These are phyloP conservation scores for Bostrychus sinensis DNA, from an alignment of 2,113 vertebrate species.

Conservation along the genomic window DNA sequence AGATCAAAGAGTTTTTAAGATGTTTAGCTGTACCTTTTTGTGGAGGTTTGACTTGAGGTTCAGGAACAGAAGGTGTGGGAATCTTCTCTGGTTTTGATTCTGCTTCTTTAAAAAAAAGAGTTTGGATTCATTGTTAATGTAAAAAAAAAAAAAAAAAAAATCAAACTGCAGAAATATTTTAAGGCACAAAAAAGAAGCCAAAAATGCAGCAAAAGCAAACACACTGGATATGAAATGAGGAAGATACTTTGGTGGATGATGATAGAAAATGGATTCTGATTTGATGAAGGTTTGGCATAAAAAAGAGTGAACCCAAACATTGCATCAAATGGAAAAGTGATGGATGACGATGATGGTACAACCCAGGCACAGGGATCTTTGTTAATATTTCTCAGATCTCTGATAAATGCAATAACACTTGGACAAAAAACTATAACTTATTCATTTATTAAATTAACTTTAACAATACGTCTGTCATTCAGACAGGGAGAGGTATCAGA, in stretches of 20 bases:
- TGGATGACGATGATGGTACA: conserved; percentile 7
- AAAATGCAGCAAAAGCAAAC: background rate
- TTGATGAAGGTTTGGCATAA: background rate
- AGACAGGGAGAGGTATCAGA: too few relatives aligned
- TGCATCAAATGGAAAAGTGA: background rate
- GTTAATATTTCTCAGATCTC: background rate
- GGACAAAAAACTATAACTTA: too few relatives aligned
- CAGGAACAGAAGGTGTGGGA: conserved; percentile 2
- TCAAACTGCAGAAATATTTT: conserved; percentile 1
- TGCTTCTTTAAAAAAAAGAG: conserved; percentile 57
- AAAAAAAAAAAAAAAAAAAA: conserved; percentile 5
- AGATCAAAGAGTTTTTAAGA: background rate
- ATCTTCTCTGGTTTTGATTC: conserved; percentile 33
- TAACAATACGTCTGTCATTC: too few relatives aligned
- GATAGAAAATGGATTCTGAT: background rate
- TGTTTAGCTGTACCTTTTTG: conserved; percentile 58
- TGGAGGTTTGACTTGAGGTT: conserved; percentile 17
- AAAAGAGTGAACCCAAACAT: conserved; percentile 17
- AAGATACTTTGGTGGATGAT: background rate
- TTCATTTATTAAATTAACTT: too few relatives aligned
- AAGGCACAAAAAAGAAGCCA: conserved; percentile 9
- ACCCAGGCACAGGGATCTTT: background rate
- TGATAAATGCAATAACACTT: background rate
- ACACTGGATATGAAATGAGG: conserved; percentile 3
- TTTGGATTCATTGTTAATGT: conserved; percentile 19